Evolutionary conservation across 2,113 vertebrate species (phyloP).

Genomic region (Dipodomys merriami): DNA sequence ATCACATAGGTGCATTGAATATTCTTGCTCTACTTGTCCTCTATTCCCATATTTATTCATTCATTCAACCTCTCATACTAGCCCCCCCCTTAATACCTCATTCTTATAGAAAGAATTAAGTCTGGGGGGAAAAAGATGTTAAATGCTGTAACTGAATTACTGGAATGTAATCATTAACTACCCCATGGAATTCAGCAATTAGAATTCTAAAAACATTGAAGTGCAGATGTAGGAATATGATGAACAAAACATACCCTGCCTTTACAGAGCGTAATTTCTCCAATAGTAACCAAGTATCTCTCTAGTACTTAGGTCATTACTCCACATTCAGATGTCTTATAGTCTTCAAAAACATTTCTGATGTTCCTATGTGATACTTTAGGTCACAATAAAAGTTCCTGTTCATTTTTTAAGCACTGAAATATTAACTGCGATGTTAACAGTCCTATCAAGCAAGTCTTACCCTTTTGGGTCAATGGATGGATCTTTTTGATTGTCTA

Average conservation of each 20-base stretch:
- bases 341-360: background rate
- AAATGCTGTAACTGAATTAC: background rate
- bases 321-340: background rate
- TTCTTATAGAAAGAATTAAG: background rate
- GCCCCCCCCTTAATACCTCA: too few species aligned
- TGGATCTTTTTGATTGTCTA: background rate
- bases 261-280: background rate
- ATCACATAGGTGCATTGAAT: too few species aligned
- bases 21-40: too few species aligned
- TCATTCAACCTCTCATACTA: too few species aligned
- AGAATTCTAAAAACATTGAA: background rate
- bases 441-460: background rate
- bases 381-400: background rate
- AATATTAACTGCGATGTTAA: background rate
- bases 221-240: background rate
- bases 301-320: background rate
- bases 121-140: background rate
- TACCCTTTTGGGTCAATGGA: background rate
- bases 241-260: background rate
- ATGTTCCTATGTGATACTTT: background rate
- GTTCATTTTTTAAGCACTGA: conserved; percentile 1
- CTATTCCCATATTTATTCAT: too few species aligned
- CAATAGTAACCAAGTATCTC: background rate
- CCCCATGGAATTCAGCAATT: background rate
- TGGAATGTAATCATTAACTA: background rate